Evolutionary conservation across 2,888 invertebrate species (phyloP), one percentile per base, ranked within the genome.

Genomic region (Eupithecia subfuscata): DNA sequence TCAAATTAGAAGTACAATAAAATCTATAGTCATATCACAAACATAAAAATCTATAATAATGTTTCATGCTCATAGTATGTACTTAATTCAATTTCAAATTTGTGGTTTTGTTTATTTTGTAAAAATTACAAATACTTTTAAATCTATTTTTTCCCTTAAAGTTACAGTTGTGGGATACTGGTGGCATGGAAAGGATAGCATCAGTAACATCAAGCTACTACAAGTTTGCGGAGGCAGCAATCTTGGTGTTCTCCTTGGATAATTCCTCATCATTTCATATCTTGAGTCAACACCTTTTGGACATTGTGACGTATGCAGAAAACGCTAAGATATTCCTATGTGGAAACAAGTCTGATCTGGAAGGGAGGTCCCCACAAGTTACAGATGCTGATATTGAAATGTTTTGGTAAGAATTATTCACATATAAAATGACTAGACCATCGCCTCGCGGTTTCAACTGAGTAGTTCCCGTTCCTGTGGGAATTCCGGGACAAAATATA

Each of bases 81-180:
- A 30, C 30, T 2, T 30, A 30, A 30, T 30, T 30, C 3, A 3
- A 30, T 30, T 30, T 30, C 30, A 30, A 30, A 30, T 30, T n/a
- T n/a, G n/a, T n/a, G n/a, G n/a, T n/a, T 30, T 30, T 30, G 30
- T 30, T 30, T 3, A 3, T 30, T 1, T 30, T 30, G 30, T 30
- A 30, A 30, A 30, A 3, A 30, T 30, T 2, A 37, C 37, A 37
- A 37, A 37, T 37, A 37, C 37, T 37, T 37, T 37, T 37, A 4
- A 37, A 37, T 37, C 5, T 37, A 37, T 37, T n/a, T 22, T 56
- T 22, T 11, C 11, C 60, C 14, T 1, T 67, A 40, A n/a, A 99
- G 98, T 94, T 99, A 79, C 98, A 98, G 92, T 92, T 99, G 82
- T 99, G 99, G 98, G 99, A 99, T 89, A 99, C 99, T 56, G 99